Evolutionary conservation across 2,888 invertebrate genomes (phyloP).

Genomic region (Copidosoma aretas): DNA sequence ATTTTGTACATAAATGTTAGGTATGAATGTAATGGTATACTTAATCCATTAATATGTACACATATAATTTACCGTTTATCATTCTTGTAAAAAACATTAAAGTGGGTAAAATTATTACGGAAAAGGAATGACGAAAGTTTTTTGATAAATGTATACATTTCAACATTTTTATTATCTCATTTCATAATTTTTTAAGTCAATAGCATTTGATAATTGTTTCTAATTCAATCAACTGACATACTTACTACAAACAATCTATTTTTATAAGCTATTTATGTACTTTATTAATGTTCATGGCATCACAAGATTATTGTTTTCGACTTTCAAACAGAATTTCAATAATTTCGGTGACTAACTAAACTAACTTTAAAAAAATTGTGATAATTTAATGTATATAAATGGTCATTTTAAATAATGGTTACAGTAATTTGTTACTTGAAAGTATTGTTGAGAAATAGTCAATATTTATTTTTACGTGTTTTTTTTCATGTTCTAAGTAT

Average conservation of each 20-base stretch:
- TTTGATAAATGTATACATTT: too few species aligned
- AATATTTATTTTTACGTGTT: too few species aligned
- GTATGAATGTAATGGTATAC: too few species aligned
- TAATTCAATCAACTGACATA: neutral
- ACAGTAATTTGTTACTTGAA: neutral
- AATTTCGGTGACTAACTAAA: conserved; percentile 18
- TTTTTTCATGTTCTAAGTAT: neutral
- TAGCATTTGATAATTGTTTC: neutral
- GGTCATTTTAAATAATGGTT: conserved; percentile 3
- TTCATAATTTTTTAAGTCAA: conserved; percentile 1
- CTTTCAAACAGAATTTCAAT: conserved; percentile 24
- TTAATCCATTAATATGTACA: too few species aligned
- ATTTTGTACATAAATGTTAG: too few species aligned
- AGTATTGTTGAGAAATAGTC: too few species aligned
- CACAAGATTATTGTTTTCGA: conserved; percentile 29
- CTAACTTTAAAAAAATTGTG: conserved; percentile 31
- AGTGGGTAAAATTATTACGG: too few species aligned
- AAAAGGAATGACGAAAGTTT: too few species aligned
- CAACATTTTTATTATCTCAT: conserved; percentile 8
- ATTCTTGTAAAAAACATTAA: too few species aligned
- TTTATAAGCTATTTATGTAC: conserved; percentile 12
- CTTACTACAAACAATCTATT: conserved; percentile 19
- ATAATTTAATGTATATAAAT: conserved; percentile 32
- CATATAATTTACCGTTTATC: too few species aligned
- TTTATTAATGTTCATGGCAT: conserved; percentile 29